Evolutionary conservation across 2,797 vertebrate species (phyloP).

Genomic region (Scolopax rusticola): DNA sequence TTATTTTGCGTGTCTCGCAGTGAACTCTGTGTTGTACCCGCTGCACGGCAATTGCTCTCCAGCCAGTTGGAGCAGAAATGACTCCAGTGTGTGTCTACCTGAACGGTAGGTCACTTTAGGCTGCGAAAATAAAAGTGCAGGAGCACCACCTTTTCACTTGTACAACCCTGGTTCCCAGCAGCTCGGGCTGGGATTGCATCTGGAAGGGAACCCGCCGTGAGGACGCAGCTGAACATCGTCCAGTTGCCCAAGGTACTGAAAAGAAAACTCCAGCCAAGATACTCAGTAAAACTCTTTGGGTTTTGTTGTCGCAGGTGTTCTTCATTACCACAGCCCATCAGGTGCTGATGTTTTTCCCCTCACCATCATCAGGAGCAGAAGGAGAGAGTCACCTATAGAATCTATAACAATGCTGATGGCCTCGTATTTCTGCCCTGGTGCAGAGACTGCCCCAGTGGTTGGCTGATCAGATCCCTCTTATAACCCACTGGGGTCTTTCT

Average conservation of each 20-base stretch:
- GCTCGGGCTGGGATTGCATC: neutral
- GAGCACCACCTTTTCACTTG: neutral
- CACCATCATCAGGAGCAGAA: neutral
- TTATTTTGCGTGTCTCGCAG: neutral
- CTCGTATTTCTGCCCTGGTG: rapidly evolving
- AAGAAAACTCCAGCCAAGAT: neutral
- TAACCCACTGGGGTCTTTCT: neutral
- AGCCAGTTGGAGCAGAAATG: neutral
- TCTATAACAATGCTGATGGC: neutral
- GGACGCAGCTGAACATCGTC: neutral
- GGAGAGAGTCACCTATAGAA: neutral
- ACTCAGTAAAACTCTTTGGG: neutral
- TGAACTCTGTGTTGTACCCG: rapidly evolving
- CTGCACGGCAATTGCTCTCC: rapidly evolving
- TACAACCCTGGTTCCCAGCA: neutral
- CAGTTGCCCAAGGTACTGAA: neutral
- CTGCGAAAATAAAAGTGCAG: neutral
- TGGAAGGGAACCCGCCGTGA: rapidly evolving
- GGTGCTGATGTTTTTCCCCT: neutral
- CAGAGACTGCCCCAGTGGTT: neutral
- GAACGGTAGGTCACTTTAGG: rapidly evolving
- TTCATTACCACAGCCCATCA: no score
- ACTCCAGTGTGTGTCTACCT: rapidly evolving
- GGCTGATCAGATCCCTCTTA: neutral
- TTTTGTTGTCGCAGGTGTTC: neutral